Conservation (phyloP, 1,140 invertebrate species). For the Acromyrmex charruanus region DNA sequence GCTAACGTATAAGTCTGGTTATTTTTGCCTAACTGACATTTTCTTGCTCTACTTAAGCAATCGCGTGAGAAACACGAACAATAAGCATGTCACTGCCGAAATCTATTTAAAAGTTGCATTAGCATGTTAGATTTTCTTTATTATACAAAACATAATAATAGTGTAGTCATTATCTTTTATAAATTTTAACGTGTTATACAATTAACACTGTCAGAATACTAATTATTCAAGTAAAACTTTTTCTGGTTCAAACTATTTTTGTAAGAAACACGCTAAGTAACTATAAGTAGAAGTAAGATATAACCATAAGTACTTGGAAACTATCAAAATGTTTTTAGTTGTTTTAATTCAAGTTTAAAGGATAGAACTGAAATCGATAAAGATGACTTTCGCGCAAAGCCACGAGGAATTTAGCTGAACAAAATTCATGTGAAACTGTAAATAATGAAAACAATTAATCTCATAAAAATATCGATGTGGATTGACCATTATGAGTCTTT, state of each 20-base stretch:
- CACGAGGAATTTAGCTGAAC: background rate
- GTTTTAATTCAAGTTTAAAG: background rate
- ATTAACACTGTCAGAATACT: background rate
- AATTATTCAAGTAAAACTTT: background rate
- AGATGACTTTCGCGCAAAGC: background rate
- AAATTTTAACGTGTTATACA: background rate
- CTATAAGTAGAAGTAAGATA: background rate
- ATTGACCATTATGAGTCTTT: no score
- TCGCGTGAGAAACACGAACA: conserved; percentile 31
- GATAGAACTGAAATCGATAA: background rate
- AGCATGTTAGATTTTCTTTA: background rate
- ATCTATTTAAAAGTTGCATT: conserved; percentile 24
- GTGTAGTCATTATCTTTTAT: background rate
- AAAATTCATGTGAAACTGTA: background rate
- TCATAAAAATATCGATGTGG: background rate
- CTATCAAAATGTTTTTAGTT: background rate
- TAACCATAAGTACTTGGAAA: background rate
- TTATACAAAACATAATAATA: background rate
- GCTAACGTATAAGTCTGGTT: background rate
- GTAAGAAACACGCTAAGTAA: background rate
- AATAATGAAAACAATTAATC: background rate
- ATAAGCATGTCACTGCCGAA: conserved; percentile 15
- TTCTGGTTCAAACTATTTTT: background rate
- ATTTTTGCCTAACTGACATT: conserved; percentile 50
- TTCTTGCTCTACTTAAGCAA: conserved; percentile 47